Conservation (phyloP, 2,113 vertebrate genomes). For the Paedocypris sp. region DNA sequence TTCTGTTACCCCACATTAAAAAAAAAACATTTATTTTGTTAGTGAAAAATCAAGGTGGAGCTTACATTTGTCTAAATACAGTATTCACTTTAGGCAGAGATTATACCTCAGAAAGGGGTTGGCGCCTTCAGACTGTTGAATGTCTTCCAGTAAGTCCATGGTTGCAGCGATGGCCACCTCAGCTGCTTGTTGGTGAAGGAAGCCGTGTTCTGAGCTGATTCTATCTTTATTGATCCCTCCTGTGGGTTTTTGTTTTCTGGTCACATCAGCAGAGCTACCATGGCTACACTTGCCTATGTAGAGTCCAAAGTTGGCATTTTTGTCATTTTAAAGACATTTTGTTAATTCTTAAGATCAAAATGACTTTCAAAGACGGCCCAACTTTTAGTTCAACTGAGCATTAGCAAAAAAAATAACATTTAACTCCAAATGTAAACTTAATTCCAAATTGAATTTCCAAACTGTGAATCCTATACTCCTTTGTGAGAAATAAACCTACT, state of each 20-base stretch:
- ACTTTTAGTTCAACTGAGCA: too few relatives aligned
- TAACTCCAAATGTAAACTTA: too few relatives aligned
- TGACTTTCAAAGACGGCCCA: too few relatives aligned
- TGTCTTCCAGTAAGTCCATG: conserved; percentile 2
- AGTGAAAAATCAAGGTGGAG: too few relatives aligned
- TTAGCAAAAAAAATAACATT: too few relatives aligned
- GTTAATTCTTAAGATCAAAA: too few relatives aligned
- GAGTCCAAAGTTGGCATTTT: neutral
- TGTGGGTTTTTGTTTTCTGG: neutral
- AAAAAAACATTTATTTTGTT: too few relatives aligned
- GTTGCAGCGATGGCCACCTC: neutral
- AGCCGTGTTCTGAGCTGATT: neutral
- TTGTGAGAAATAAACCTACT: neutral
- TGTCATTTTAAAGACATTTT: too few relatives aligned
- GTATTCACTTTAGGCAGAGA: neutral
- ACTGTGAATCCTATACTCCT: too few relatives aligned
- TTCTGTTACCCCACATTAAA: too few relatives aligned
- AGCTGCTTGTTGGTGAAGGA: neutral
- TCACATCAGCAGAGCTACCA: neutral
- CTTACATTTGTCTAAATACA: neutral
- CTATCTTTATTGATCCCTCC: conserved; percentile 22
- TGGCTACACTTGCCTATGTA: conserved; percentile 23
- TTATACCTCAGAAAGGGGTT: neutral
- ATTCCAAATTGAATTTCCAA: too few relatives aligned
- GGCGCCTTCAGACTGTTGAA: neutral